Evolutionary conservation across 2,888 invertebrate species (phyloP).

Genomic region (Xanthia icteritia): DNA sequence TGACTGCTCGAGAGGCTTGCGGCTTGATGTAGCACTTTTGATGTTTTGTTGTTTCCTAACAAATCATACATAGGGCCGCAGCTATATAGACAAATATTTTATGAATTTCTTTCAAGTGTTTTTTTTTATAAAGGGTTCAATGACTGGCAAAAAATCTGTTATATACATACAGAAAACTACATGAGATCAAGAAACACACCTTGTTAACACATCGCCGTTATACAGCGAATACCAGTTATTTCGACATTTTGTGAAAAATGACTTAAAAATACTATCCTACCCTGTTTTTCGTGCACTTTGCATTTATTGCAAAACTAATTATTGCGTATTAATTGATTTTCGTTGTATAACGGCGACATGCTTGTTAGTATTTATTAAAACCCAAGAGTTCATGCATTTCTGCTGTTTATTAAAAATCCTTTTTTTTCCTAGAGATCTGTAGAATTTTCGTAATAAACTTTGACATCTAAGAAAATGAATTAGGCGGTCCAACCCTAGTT

Average conservation of each 20-base stretch:
- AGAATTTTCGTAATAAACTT: conserved; percentile 8
- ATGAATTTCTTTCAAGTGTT: conserved; percentile 24
- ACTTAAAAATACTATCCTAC: no score
- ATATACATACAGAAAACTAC: neutral
- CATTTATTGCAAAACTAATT: no score
- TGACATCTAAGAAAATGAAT: neutral
- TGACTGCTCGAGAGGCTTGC: conserved; percentile 41
- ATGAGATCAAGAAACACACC: neutral
- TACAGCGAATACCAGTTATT: no score
- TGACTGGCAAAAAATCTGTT: neutral
- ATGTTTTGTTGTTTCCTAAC: conserved; percentile 29
- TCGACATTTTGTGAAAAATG: no score
- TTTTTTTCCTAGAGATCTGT: conserved; percentile 3
- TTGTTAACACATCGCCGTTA: no score
- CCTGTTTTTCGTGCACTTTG: no score
- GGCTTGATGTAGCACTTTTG: conserved; percentile 37
- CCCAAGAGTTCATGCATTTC: neutral
- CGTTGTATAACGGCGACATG: no score
- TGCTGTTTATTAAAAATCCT: neutral
- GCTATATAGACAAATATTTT: conserved; percentile 22
- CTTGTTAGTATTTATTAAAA: neutral
- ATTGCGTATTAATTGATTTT: no score
- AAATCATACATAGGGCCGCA: conserved; percentile 4
- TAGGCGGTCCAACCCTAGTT: neutral
- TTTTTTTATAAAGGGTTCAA: neutral